These are phyloP conservation scores for Apostichopus japonicus DNA, from an alignment of 35 echinoderm and acorn worm genomes.

Conservation along the genomic window DNA sequence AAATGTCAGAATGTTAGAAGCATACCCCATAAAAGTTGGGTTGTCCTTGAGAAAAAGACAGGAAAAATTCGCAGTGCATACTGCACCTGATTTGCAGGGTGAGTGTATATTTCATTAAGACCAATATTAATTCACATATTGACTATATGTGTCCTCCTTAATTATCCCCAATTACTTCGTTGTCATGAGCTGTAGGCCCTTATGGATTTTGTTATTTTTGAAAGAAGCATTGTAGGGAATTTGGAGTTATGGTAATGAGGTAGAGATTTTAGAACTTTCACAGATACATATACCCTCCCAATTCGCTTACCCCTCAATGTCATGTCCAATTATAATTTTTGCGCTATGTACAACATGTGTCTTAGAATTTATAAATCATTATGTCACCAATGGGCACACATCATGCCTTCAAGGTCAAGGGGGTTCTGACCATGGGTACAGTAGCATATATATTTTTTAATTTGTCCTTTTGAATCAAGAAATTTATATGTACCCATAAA, in stretches of 20 bases:
- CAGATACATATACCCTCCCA: no score
- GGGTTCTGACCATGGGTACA: no score
- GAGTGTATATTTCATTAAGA: background rate
- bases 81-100: slow-evolving; percentile 16
- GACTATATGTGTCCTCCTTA: background rate
- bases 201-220: background rate
- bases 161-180: background rate
- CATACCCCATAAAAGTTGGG: slow-evolving; percentile 49
- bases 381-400: no score
- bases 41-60: slow-evolving; percentile 46
- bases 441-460: no score
- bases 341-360: no score
- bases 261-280: no score
- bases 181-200: background rate
- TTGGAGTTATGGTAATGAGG: no score
- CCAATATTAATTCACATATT: background rate
- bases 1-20: background rate
- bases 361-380: no score
- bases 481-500: background rate
- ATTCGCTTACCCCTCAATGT: no score
- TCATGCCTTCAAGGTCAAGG: no score
- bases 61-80: background rate
- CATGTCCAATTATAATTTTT: no score
- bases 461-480: background rate
- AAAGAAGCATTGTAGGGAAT: background rate